These are phyloP conservation scores for Eubasilissa splendida DNA, from an alignment of 2,888 invertebrate species.

Conservation along the genomic window DNA sequence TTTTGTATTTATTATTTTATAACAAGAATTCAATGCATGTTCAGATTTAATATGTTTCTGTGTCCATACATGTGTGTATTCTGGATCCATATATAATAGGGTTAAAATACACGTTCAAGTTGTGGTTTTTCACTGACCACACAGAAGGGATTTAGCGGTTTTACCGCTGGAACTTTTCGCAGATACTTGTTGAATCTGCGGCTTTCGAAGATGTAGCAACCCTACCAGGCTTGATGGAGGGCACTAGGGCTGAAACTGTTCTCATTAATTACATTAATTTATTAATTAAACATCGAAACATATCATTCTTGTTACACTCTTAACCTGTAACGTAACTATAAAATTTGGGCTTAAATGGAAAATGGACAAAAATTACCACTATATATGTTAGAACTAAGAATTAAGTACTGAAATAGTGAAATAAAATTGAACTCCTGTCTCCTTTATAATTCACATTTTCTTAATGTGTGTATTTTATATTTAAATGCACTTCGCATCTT, in stretches of 20 bases:
- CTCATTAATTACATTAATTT: constrained; percentile 11
- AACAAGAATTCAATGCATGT: no score
- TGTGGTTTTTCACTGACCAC: constrained; percentile 12
- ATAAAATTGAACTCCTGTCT: no score
- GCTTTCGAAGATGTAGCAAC: background rate
- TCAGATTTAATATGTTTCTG: no score
- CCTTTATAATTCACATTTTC: no score
- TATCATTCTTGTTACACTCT: background rate
- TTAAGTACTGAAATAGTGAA: no score
- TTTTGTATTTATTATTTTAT: no score
- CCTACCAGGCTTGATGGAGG: background rate
- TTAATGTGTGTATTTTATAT: no score
- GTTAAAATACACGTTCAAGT: background rate
- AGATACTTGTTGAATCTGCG: constrained; percentile 13
- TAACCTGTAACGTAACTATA: background rate
- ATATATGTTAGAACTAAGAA: no score
- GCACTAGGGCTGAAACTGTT: background rate
- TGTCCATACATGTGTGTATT: no score
- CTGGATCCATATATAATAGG: background rate
- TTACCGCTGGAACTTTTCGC: background rate
- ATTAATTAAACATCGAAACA: constrained; percentile 13
- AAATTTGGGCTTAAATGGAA: no score
- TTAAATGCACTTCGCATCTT: no score
- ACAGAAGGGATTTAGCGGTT: background rate
- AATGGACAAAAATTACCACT: no score